Evolutionary conservation across 1,140 invertebrate genomes (phyloP), one percentile per base, ranked within the genome.

Genomic region (Euglossa dilemma): DNA sequence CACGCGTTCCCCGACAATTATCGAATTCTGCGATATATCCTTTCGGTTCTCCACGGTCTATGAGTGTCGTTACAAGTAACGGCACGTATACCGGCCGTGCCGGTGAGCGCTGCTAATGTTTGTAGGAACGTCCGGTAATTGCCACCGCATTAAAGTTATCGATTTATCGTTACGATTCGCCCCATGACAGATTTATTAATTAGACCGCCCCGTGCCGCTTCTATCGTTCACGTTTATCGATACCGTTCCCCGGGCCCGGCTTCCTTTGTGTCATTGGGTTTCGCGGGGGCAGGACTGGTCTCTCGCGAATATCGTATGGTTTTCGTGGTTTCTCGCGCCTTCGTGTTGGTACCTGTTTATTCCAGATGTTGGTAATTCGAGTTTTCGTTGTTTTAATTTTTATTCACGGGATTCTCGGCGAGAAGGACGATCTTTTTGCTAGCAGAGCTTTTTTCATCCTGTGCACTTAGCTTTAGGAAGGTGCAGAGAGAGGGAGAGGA

Each of bases 11-110:
- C 77, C 85, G 85, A 87, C 86, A 88, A 88, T 88, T 88, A 85
- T 88, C 83, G 86, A 88, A 88, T 87, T 88, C 79, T 66, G 56
- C 87, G 66, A 88, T 83, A 85, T 87, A 87, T 85, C 83, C 82
- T 88, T 83, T 54, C 79, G 83, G 43, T 25, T 64, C 64, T 78
- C 75, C 18, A 64, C 43, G 64, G 45, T 69, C 69, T 81, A 86
- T 43, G 73, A 66, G 83, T 71, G 77, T 82, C 73, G 85, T 84
- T 75, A 56, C 64, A 56, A 74, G 74, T 83, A 83, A 83, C 75
- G 66, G 80, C 80, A 83, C 80, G 80, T 83, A 83, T 74, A 64
- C 61, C 14, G 52, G 43, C 5, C 47, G 4, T 36, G 36, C 23
- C 64, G 64, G 66, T 43, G 45, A 36, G 23, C 63, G 36, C 45